Conservation (phyloP, 1,140 invertebrate species). For the Phymastichus coffea region DNA sequence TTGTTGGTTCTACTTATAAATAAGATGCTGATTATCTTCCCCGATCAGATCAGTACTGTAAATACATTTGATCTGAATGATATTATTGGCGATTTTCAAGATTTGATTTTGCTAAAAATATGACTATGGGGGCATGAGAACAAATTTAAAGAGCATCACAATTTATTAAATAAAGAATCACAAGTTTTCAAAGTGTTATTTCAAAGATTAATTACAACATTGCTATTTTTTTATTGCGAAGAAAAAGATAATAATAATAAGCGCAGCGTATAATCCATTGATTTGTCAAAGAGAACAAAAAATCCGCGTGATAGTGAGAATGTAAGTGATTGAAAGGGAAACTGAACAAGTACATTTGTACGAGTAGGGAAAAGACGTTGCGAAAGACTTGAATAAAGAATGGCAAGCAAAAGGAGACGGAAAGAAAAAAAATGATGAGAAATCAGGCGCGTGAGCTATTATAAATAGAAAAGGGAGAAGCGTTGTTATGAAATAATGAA, state of each 20-base stretch:
- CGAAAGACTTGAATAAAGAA: too few species aligned
- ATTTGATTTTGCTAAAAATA: not conserved
- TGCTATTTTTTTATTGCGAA: slow-evolving; percentile 21
- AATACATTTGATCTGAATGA: not conserved
- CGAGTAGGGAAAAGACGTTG: not conserved
- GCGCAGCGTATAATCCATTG: slow-evolving; percentile 5
- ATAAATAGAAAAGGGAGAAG: slow-evolving; percentile 21
- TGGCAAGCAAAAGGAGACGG: not conserved
- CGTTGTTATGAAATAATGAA: slow-evolving; percentile 31
- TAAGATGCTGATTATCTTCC: too few species aligned
- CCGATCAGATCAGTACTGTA: too few species aligned
- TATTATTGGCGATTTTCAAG: not conserved
- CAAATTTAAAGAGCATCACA: not conserved
- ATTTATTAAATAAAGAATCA: not conserved
- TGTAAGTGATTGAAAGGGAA: not conserved
- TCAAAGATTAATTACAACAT: slow-evolving; percentile 16
- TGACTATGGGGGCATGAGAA: too few species aligned
- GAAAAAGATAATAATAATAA: slow-evolving; percentile 11
- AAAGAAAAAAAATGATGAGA: slow-evolving; percentile 11
- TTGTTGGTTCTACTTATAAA: too few species aligned
- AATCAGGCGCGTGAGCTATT: slow-evolving; percentile 23
- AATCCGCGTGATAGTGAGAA: not conserved
- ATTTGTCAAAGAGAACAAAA: slow-evolving; percentile 7
- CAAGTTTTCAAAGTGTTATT: not conserved
- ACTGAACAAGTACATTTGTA: slow-evolving; percentile 4